Evolutionary conservation across 1,140 invertebrate genomes (phyloP).

Genomic region (Anoplophora glabripennis): DNA sequence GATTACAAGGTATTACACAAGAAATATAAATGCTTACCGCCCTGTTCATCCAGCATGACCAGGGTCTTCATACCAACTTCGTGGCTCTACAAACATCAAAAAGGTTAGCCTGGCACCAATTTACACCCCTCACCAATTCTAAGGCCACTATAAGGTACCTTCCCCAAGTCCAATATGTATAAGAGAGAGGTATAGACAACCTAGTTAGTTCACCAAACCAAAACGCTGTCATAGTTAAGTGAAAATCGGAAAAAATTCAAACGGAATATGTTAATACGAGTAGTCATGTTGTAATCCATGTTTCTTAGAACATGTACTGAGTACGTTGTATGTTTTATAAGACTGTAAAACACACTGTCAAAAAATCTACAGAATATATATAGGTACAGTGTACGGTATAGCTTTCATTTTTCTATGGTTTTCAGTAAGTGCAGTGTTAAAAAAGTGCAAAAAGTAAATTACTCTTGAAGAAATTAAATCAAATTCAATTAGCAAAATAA

Average conservation of each 20-base stretch:
- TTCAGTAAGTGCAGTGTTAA: too few relatives aligned
- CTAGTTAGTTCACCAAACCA: conserved; percentile 5
- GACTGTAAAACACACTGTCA: too few relatives aligned
- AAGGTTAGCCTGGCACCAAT: conserved; percentile 31
- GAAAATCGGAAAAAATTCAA: too few relatives aligned
- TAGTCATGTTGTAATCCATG: not conserved
- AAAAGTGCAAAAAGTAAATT: too few relatives aligned
- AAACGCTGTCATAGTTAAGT: not conserved
- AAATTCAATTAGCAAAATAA: too few relatives aligned
- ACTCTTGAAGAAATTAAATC: too few relatives aligned
- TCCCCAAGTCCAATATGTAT: not conserved
- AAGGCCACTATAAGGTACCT: not conserved
- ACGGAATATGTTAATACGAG: not conserved
- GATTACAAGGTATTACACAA: too few relatives aligned
- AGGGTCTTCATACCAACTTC: conserved; percentile 92
- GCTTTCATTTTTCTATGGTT: too few relatives aligned
- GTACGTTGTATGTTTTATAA: too few relatives aligned
- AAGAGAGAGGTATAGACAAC: not conserved
- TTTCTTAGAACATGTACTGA: too few relatives aligned
- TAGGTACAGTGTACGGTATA: too few relatives aligned
- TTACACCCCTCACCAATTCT: not conserved
- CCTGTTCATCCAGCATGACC: conserved; percentile 93
- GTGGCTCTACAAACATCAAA: conserved; percentile 78
- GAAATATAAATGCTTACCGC: conserved; percentile 71
- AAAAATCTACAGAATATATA: too few relatives aligned